phyloP scores from a whole-genome alignment of 2,797 vertebrate species.

The Urophycis tenuis region DNA sequence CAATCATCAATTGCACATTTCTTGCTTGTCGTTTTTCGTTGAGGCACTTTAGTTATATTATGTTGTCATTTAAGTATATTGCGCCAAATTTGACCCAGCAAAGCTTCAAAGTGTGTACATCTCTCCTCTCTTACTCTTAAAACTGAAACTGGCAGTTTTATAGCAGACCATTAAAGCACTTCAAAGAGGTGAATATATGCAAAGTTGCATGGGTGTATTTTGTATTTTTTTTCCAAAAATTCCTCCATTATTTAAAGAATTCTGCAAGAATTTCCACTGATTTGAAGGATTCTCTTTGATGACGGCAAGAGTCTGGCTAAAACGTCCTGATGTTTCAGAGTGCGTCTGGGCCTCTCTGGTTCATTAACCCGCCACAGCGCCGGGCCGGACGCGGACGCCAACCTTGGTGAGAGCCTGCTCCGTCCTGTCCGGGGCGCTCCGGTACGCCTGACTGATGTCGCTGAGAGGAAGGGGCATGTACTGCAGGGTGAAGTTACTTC shows the following conservation, averaged over 20 bases:
- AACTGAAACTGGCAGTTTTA: background rate
- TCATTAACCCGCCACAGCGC: too few species aligned
- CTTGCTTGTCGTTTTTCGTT: too few species aligned
- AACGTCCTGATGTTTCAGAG: too few species aligned
- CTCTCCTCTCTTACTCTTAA: background rate
- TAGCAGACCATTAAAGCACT: background rate
- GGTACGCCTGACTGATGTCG: slow-evolving; percentile 86
- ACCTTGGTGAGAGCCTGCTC: slow-evolving; percentile 89
- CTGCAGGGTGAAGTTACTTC: slow-evolving; percentile 86
- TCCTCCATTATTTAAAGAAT: background rate
- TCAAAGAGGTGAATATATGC: background rate
- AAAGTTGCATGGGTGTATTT: too few species aligned
- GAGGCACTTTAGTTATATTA: too few species aligned
- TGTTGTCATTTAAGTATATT: background rate
- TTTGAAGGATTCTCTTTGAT: too few species aligned
- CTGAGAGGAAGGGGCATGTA: slow-evolving; percentile 89
- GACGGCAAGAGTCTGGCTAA: too few species aligned
- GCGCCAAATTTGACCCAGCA: background rate
- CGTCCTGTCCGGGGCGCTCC: slow-evolving; percentile 81
- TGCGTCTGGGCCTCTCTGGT: too few species aligned
- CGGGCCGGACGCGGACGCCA: slow-evolving; percentile 8
- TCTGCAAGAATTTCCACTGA: background rate
- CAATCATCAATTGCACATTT: background rate
- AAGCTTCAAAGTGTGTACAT: background rate
- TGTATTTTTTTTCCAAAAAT: too few species aligned